phyloP scores from a whole-genome alignment of 2,888 invertebrate genomes.

The Acleris holmiana region DNA sequence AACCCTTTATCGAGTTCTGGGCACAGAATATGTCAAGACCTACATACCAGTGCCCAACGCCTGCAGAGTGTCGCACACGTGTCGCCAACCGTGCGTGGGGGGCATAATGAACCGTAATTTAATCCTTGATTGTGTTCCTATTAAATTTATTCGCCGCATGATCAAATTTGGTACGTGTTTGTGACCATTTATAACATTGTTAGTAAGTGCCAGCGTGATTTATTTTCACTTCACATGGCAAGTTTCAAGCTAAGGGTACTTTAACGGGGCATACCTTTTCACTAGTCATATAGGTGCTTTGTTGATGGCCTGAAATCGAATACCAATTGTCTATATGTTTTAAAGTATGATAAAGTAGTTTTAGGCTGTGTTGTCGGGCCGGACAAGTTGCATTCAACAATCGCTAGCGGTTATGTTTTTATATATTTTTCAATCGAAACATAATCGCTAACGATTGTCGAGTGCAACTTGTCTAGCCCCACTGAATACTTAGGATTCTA shows the following conservation, averaged over 20 bases:
- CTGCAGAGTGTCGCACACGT: conserved; percentile 72
- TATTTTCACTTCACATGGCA: conserved; percentile 57
- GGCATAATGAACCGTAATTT: conserved; percentile 80
- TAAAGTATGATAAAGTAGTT: too few species aligned
- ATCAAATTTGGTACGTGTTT: conserved; percentile 80
- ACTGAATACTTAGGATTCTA: too few species aligned
- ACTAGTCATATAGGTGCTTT: not conserved
- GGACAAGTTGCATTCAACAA: too few species aligned
- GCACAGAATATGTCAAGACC: conserved; percentile 44
- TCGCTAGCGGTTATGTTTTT: too few species aligned
- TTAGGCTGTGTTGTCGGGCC: too few species aligned
- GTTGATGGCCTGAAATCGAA: not conserved
- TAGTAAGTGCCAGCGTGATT: conserved; percentile 58
- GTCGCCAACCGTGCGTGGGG: conserved; percentile 76
- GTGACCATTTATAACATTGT: conserved; percentile 75
- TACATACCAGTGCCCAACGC: conserved; percentile 61
- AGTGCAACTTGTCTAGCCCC: too few species aligned
- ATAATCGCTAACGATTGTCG: too few species aligned
- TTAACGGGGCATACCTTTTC: not conserved
- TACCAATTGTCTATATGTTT: too few species aligned
- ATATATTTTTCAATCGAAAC: too few species aligned
- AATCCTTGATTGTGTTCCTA: conserved; percentile 82
- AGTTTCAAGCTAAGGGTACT: conserved; percentile 47
- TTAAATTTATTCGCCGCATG: conserved; percentile 80
- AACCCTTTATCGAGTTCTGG: too few species aligned